Conservation (phyloP, 1,140 invertebrate genomes). For the Mactra quadrangularis region DNA sequence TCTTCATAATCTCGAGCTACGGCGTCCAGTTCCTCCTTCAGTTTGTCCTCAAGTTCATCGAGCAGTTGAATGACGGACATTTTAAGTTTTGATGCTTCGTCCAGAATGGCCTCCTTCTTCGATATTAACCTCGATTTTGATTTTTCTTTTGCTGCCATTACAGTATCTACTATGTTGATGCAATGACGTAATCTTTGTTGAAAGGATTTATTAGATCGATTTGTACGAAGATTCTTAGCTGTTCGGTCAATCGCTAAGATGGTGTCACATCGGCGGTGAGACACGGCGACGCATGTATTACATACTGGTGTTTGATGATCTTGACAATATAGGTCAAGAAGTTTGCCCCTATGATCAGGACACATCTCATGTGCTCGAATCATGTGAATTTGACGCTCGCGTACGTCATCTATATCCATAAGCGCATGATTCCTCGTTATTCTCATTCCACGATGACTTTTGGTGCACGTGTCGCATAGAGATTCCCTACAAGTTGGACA, state of each 20-base stretch:
- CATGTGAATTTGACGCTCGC: constrained; percentile 25
- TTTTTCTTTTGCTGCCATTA: constrained; percentile 33
- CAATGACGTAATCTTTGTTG: constrained; percentile 38
- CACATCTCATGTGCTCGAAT: constrained; percentile 45
- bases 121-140: constrained; percentile 23
- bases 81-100: constrained; percentile 51
- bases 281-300: constrained; percentile 44
- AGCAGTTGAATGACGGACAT: constrained; percentile 52
- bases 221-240: background rate
- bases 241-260: constrained; percentile 25
- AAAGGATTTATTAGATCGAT: constrained; percentile 37
- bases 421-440: constrained; percentile 52
- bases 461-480: constrained; percentile 53
- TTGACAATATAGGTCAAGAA: constrained; percentile 50
- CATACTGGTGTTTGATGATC: constrained; percentile 45
- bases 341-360: constrained; percentile 51
- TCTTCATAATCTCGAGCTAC: constrained; percentile 56
- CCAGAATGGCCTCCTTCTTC: constrained; percentile 50
- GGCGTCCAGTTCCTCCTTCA: constrained; percentile 56
- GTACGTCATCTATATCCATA: constrained; percentile 48
- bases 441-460: constrained; percentile 56
- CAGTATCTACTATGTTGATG: constrained; percentile 41
- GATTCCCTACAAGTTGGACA: constrained; percentile 56
- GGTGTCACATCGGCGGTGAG: constrained; percentile 50
- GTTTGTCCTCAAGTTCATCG: constrained; percentile 54